Evolutionary conservation across 1,140 invertebrate genomes (phyloP).

Genomic region (Cyphomyrmex costatus): DNA sequence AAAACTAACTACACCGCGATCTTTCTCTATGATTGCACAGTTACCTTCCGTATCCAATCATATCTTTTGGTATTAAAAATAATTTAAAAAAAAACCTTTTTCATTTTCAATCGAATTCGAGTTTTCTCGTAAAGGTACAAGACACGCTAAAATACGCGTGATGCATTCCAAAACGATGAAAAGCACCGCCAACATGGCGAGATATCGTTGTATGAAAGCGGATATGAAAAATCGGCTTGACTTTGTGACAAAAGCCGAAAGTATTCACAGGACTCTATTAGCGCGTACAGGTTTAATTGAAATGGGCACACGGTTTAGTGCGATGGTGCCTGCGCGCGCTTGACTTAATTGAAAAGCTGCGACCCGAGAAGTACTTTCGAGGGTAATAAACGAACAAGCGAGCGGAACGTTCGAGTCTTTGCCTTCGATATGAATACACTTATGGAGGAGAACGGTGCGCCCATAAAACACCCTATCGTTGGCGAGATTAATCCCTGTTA

Average conservation of each 20-base stretch:
- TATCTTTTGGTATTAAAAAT: slow-evolving; percentile 2
- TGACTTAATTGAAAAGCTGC: slow-evolving; percentile 67
- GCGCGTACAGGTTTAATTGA: slow-evolving; percentile 61
- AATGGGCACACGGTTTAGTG: slow-evolving; percentile 54
- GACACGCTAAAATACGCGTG: neutral
- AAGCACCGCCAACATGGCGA: slow-evolving; percentile 26
- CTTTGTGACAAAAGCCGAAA: slow-evolving; percentile 32
- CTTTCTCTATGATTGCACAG: neutral
- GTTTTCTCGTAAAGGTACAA: neutral
- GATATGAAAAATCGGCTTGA: slow-evolving; percentile 41
- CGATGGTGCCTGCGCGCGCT: slow-evolving; percentile 9
- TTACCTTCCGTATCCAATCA: neutral
- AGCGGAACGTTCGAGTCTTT: slow-evolving; percentile 33
- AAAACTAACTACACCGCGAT: neutral
- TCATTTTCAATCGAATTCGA: neutral
- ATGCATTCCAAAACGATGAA: neutral
- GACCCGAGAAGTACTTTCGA: slow-evolving; percentile 38
- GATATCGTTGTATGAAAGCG: neutral
- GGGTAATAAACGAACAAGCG: slow-evolving; percentile 63
- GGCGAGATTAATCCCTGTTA: slow-evolving; percentile 43
- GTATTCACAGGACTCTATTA: slow-evolving; percentile 45
- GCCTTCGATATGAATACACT: slow-evolving; percentile 57
- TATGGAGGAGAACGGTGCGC: slow-evolving; percentile 37
- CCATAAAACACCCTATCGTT: slow-evolving; percentile 61
- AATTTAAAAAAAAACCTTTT: neutral